Evolutionary conservation across 1,140 invertebrate genomes (phyloP), one percentile per base, ranked within the genome.

Genomic region (Kradibia gibbosae): DNA sequence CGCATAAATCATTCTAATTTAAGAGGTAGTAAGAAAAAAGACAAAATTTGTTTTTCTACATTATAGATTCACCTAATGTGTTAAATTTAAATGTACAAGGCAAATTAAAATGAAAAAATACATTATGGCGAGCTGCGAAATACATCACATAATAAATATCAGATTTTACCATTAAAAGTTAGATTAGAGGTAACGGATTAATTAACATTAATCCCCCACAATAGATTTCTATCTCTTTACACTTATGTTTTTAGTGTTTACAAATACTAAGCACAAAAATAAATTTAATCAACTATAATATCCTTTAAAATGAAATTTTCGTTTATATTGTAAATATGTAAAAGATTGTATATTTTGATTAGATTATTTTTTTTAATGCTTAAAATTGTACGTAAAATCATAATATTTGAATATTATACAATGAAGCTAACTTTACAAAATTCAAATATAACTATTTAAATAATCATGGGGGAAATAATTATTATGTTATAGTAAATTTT

Each of bases 111-210:
- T 28, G 53, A 48, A 53, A 48, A n/a, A 53, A 36, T 31, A 36
- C 57, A n/a, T 31, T 22, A 39, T 53, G 39, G 45, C 31, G 45
- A 60, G 13, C 20, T 25, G 62, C 70, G 45, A 78, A 78, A 78
- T 67, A 78, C 70, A 67, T 70, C 76, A 50, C 62, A 8, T 77
- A 50, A 67, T 77, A 78, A 70, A 78, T 78, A 78, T 25, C 10
- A 50, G 31, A 45, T 50, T 77, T 45, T 25, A 65, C 28, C 60
- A 78, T 78, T 70, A 70, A 45, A 78, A 67, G 50, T 65, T 77
- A 77, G 50, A 77, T 77, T 70, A 67, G 20, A 25, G 39, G 4
- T 20, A 13, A 60, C 34, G 34, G 39, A 42, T 65, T 48, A 45
- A 48, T 77, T 48, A 55, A 28, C 72, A 74, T 57, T 74, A 57